Evolutionary conservation across 1,140 invertebrate genomes (phyloP).

Genomic region (Eufriesea mexicana): DNA sequence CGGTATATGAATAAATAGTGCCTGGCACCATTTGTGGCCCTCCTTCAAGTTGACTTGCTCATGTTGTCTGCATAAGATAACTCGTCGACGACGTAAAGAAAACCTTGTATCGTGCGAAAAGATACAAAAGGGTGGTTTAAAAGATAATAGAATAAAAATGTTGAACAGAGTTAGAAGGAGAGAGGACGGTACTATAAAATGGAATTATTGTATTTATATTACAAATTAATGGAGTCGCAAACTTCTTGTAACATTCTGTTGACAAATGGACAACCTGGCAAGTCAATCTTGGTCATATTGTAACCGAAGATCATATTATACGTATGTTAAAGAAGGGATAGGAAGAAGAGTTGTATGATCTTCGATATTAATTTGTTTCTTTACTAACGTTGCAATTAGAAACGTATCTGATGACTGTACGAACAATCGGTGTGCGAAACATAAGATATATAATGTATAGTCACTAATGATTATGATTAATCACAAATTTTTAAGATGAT

Average conservation of each 20-base stretch:
- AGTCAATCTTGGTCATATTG: slow-evolving; percentile 55
- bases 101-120: neutral
- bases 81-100: slow-evolving; percentile 27
- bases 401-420: slow-evolving; percentile 67
- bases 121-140: neutral
- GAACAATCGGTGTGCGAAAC: slow-evolving; percentile 66
- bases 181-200: no score
- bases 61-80: slow-evolving; percentile 46
- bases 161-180: neutral
- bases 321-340: slow-evolving; percentile 42
- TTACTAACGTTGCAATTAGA: slow-evolving; percentile 65
- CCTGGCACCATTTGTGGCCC: slow-evolving; percentile 82
- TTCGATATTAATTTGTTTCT: slow-evolving; percentile 64
- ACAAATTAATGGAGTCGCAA: neutral
- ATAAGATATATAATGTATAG: slow-evolving; percentile 71
- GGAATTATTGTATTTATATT: neutral
- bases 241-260: slow-evolving; percentile 5
- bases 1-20: slow-evolving; percentile 82
- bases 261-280: slow-evolving; percentile 39
- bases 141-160: no score
- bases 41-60: slow-evolving; percentile 72
- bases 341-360: slow-evolving; percentile 49
- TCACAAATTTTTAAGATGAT: slow-evolving; percentile 80
- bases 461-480: slow-evolving; percentile 70
- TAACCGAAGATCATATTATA: slow-evolving; percentile 58